Evolutionary conservation across 2,888 invertebrate genomes (phyloP).

Genomic region (Polietes domitor): DNA sequence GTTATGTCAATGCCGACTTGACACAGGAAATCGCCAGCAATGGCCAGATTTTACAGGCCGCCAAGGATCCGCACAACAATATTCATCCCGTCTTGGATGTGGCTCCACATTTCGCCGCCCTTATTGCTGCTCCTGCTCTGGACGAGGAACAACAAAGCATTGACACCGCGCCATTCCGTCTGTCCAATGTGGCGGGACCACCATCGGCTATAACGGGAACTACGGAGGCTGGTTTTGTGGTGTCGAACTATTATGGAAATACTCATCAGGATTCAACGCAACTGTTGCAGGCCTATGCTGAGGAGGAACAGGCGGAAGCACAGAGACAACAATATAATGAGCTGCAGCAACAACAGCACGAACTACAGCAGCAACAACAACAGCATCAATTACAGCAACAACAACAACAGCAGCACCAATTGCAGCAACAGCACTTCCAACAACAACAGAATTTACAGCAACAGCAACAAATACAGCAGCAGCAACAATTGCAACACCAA

Average conservation of each 20-base stretch:
- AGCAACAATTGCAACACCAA: constrained; percentile 68
- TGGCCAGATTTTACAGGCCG: constrained; percentile 79
- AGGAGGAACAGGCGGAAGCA: constrained; percentile 74
- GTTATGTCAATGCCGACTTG: constrained; percentile 77
- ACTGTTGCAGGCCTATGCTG: constrained; percentile 76
- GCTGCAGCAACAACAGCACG: constrained; percentile 70
- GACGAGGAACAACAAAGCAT: constrained; percentile 70
- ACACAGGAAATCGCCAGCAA: constrained; percentile 79
- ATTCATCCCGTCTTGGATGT: constrained; percentile 76
- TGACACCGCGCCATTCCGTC: constrained; percentile 74
- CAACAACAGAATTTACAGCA: constrained; percentile 69
- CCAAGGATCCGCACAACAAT: constrained; percentile 75
- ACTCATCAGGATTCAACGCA: constrained; percentile 76
- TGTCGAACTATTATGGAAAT: constrained; percentile 78
- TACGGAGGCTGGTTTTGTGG: constrained; percentile 77
- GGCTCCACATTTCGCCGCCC: constrained; percentile 77
- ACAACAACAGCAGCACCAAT: constrained; percentile 65
- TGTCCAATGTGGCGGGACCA: constrained; percentile 73
- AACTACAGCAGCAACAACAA: constrained; percentile 74
- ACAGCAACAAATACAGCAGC: constrained; percentile 65
- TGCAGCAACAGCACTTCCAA: constrained; percentile 64
- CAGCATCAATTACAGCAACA: constrained; percentile 66
- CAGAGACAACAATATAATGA: constrained; percentile 75
- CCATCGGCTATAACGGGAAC: constrained; percentile 67
- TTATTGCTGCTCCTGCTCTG: constrained; percentile 77